Percentiles rank a stretch among this genome's conserved stretches.
These are phyloP conservation scores for Montipora foliosa DNA, from an alignment of 64 coral and sea anemone species.

Conservation along the genomic window DNA sequence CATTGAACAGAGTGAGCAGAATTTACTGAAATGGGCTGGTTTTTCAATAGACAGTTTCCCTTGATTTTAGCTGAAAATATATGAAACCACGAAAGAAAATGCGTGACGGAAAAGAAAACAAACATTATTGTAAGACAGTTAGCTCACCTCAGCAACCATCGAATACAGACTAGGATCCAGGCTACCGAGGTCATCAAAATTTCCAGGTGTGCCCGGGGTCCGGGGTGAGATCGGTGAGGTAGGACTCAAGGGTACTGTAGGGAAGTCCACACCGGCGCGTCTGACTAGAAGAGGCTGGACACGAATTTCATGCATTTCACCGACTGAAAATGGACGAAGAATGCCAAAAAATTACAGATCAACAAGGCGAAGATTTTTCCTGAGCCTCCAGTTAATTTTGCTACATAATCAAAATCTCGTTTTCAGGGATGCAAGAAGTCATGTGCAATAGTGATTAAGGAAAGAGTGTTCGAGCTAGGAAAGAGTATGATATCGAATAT, in stretches of 20 bases:
- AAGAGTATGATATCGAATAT: too few species aligned
- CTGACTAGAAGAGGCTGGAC: constrained; percentile 71
- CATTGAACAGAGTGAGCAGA: too few species aligned
- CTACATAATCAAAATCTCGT: too few species aligned
- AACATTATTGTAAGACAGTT: neutral
- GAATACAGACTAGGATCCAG: constrained; percentile 84
- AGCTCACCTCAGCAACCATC: constrained; percentile 46
- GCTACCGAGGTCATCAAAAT: constrained; percentile 63
- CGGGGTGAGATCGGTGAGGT: constrained; percentile 65
- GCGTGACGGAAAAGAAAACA: neutral
- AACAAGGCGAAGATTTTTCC: too few species aligned
- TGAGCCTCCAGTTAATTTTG: too few species aligned
- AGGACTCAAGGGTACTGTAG: constrained; percentile 21
- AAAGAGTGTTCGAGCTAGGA: too few species aligned
- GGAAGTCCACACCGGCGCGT: constrained; percentile 4
- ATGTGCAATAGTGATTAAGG: too few species aligned
- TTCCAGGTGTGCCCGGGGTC: constrained; percentile 45
- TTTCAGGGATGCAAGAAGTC: too few species aligned
- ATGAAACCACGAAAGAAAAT: neutral
- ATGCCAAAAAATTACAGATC: too few species aligned
- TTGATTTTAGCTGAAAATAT: neutral
- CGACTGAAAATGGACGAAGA: constrained; percentile 9
- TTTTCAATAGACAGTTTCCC: neutral
- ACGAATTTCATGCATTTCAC: constrained; percentile 62
- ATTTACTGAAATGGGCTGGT: neutral